Percentiles rank a stretch among this genome's conserved stretches.
These are phyloP conservation scores for Eristalis pertinax DNA, from an alignment of 2,888 invertebrate species.

Conservation along the genomic window DNA sequence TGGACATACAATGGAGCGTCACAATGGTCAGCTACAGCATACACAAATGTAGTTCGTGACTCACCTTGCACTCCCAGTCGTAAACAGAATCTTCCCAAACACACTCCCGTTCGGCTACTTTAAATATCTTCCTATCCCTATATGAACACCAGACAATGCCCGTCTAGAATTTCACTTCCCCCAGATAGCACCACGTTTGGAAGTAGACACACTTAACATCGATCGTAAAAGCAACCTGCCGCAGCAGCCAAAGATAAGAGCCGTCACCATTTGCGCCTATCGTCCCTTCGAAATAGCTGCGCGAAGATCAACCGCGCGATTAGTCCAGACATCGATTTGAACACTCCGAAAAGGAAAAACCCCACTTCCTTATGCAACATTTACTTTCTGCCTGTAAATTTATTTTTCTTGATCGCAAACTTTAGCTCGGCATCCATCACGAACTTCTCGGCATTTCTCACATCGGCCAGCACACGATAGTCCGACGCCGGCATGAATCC, in stretches of 20 bases:
- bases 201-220: background rate
- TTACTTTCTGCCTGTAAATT: background rate
- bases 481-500: constrained; percentile 36
- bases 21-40: too few relatives aligned
- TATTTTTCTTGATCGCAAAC: constrained; percentile 20
- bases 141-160: background rate
- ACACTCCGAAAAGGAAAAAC: background rate
- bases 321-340: background rate
- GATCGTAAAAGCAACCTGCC: too few relatives aligned
- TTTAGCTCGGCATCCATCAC: background rate
- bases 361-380: background rate
- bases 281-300: background rate
- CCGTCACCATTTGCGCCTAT: constrained; percentile 4
- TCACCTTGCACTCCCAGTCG: too few relatives aligned
- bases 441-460: background rate
- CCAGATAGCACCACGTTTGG: background rate
- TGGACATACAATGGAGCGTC: too few relatives aligned
- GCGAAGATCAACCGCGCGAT: background rate
- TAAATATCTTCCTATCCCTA: too few relatives aligned
- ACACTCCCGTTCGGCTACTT: too few relatives aligned
- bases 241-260: background rate
- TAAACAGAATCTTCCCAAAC: too few relatives aligned
- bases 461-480: constrained; percentile 9
- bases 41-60: too few relatives aligned
- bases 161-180: background rate